Percentiles rank a stretch among this genome's conserved stretches.
Evolutionary conservation across 2,797 vertebrate genomes (phyloP).

Genomic region (Harpagifer antarcticus): DNA sequence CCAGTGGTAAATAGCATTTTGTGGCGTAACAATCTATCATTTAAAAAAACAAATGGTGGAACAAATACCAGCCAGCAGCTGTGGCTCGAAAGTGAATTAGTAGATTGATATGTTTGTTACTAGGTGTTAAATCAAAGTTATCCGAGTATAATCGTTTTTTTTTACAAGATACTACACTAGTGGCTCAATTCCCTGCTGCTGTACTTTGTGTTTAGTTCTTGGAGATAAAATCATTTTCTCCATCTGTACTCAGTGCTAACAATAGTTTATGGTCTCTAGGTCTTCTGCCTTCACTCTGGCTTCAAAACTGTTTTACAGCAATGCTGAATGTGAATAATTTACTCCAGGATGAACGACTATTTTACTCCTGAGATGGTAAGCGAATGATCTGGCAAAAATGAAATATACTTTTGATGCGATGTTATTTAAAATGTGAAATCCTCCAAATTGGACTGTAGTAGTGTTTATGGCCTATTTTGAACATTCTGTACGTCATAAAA

Average conservation of each 20-base stretch:
- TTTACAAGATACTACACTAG: slow-evolving; percentile 58
- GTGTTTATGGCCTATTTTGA: slow-evolving; percentile 52
- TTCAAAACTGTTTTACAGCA: slow-evolving; percentile 42
- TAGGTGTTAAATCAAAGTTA: slow-evolving; percentile 75
- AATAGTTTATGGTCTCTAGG: slow-evolving; percentile 48
- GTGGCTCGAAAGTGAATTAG: slow-evolving; percentile 41
- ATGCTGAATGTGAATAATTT: slow-evolving; percentile 23
- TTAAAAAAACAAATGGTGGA: slow-evolving; percentile 67
- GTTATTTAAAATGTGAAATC: slow-evolving; percentile 42
- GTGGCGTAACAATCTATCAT: slow-evolving; percentile 54
- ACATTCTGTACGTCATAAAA: slow-evolving; percentile 40
- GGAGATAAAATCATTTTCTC: slow-evolving; percentile 59
- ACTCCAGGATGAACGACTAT: slow-evolving; percentile 1
- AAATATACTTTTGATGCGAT: background rate
- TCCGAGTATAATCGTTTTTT: slow-evolving; percentile 73
- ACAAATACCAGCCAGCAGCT: slow-evolving; percentile 57
- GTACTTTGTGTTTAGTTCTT: slow-evolving; percentile 38
- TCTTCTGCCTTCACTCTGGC: slow-evolving; percentile 33
- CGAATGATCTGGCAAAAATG: slow-evolving; percentile 19
- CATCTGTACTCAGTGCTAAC: slow-evolving; percentile 37
- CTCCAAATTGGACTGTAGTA: slow-evolving; percentile 15
- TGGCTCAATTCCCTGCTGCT: slow-evolving; percentile 37
- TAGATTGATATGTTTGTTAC: slow-evolving; percentile 74
- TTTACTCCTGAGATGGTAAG: slow-evolving; percentile 32
- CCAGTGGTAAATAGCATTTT: slow-evolving; percentile 51